phyloP scores from a whole-genome alignment of 2,797 vertebrate genomes.

The Lepus townsendii region DNA sequence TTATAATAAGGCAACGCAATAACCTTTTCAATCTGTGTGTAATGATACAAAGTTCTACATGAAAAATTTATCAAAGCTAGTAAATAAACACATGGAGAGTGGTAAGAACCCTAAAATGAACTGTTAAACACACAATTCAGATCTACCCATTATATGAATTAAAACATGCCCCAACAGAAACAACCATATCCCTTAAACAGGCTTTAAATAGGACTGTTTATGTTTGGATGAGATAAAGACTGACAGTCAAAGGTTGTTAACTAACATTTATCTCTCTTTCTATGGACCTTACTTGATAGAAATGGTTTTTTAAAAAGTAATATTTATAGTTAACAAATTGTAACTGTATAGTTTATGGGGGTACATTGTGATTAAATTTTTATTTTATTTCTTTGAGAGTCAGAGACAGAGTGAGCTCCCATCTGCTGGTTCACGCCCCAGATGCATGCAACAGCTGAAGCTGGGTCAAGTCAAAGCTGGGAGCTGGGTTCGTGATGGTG shows the following conservation, averaged over 20 bases:
- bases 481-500: too few species aligned
- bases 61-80: constrained; percentile 51
- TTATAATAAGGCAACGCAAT: constrained; percentile 4
- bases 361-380: neutral
- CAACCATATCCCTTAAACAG: neutral
- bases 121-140: constrained; percentile 5
- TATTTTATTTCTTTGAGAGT: too few species aligned
- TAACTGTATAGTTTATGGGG: neutral
- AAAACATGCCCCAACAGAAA: constrained; percentile 29
- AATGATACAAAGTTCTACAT: constrained; percentile 22
- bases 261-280: neutral
- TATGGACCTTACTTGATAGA: neutral
- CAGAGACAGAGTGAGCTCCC: too few species aligned
- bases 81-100: constrained; percentile 13
- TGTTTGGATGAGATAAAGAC: neutral
- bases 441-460: too few species aligned
- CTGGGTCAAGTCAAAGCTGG: too few species aligned
- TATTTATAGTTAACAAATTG: neutral
- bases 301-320: neutral
- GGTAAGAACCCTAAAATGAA: neutral
- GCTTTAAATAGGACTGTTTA: constrained; percentile 19
- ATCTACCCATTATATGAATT: neutral
- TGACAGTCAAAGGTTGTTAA: constrained; percentile 21
- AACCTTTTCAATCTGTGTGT: neutral
- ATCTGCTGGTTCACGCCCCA: too few species aligned